Evolutionary conservation across 2,888 invertebrate genomes (phyloP).

Genomic region (Keiferia lycopersicella): DNA sequence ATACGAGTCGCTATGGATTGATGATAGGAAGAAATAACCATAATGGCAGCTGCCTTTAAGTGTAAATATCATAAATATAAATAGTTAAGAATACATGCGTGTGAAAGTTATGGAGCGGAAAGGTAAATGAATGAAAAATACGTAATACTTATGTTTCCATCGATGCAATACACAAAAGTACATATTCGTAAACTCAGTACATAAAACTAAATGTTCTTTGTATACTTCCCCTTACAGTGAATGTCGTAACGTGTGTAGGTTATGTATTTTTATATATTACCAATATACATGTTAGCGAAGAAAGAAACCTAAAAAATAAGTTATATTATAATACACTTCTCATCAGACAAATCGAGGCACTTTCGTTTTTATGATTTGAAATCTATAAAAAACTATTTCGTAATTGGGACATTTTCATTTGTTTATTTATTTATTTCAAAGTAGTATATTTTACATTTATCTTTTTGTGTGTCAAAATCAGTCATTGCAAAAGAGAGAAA

Average conservation of each 20-base stretch:
- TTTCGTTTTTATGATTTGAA: too few species aligned
- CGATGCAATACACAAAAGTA: slow-evolving; percentile 7
- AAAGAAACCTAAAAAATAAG: neutral
- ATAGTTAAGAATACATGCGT: neutral
- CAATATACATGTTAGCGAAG: neutral
- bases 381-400: too few species aligned
- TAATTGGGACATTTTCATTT: too few species aligned
- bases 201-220: slow-evolving; percentile 2
- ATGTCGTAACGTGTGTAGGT: slow-evolving; percentile 5
- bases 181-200: neutral
- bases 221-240: neutral
- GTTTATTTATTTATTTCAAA: too few species aligned
- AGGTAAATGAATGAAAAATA: slow-evolving; percentile 1
- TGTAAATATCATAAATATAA: neutral
- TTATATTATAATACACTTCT: neutral
- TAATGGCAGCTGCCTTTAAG: neutral
- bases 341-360: too few species aligned
- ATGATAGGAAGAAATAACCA: slow-evolving; percentile 1
- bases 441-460: too few species aligned
- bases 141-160: neutral
- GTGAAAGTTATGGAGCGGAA: neutral
- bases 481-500: too few species aligned
- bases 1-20: slow-evolving; percentile 2
- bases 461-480: too few species aligned
- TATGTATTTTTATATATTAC: slow-evolving; percentile 18